These are phyloP conservation scores for Trichogramma dendrolimi DNA, from an alignment of 2,888 invertebrate genomes.

Conservation along the genomic window DNA sequence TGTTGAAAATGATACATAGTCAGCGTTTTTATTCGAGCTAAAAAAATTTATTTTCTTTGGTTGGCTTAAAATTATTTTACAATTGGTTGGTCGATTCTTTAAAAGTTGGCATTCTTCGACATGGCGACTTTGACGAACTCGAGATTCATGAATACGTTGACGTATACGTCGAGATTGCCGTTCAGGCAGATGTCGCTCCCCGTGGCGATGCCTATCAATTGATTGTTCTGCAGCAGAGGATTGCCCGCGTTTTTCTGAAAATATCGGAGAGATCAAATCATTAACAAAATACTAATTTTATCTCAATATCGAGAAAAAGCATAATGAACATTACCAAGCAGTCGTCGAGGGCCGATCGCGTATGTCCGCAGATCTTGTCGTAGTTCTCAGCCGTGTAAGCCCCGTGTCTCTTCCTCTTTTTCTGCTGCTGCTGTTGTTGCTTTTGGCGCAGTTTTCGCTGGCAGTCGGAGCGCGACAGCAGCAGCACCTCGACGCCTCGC, in stretches of 20 bases:
- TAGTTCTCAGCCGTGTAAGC: slow-evolving; percentile 17
- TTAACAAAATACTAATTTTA: background rate
- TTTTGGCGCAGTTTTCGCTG: slow-evolving; percentile 10
- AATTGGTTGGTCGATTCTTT: too few relatives aligned
- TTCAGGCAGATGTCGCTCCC: slow-evolving; percentile 15
- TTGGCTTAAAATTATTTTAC: too few relatives aligned
- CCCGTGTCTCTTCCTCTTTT: background rate
- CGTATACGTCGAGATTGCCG: slow-evolving; percentile 21
- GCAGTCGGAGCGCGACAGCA: slow-evolving; percentile 14
- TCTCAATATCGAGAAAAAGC: background rate
- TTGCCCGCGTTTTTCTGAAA: slow-evolving; percentile 20
- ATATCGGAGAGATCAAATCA: background rate
- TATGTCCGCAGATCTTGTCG: slow-evolving; percentile 20
- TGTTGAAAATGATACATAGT: too few relatives aligned
- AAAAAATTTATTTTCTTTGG: too few relatives aligned
- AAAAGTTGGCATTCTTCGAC: too few relatives aligned
- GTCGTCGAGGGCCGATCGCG: slow-evolving; percentile 17
- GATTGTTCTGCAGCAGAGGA: slow-evolving; percentile 13
- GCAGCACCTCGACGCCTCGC: slow-evolving; percentile 11
- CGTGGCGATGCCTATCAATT: slow-evolving; percentile 19
- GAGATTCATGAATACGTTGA: slow-evolving; percentile 16
- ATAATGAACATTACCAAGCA: slow-evolving; percentile 16
- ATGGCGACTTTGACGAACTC: slow-evolving; percentile 16
- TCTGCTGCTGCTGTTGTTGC: slow-evolving; percentile 6
- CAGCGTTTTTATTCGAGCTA: too few relatives aligned